Conservation (phyloP, 1,140 invertebrate genomes). For the Plectrocnemia conspersa region DNA sequence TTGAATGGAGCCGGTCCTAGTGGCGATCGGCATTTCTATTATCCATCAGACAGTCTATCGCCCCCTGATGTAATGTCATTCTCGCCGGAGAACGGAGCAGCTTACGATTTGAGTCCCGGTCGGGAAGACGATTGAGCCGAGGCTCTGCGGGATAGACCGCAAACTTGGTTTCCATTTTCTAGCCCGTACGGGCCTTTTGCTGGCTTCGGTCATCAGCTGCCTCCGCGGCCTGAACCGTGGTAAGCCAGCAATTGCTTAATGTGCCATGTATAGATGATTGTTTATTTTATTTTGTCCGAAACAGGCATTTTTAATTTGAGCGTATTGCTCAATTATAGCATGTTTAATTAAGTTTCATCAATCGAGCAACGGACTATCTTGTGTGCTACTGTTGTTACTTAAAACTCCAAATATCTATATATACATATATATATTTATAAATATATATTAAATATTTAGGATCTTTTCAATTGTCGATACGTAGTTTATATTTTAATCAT, state of each 20-base stretch:
- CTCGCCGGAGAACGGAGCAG: constrained; percentile 51
- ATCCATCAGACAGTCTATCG: constrained; percentile 50
- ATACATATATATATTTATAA: no score
- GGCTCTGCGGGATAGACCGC: constrained; percentile 47
- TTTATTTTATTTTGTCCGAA: no score
- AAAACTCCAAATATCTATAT: no score
- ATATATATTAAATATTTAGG: no score
- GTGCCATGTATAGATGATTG: constrained; percentile 16
- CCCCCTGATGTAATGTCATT: constrained; percentile 51
- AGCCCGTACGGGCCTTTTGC: constrained; percentile 44
- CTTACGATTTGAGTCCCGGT: constrained; percentile 51
- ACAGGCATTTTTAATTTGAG: no score
- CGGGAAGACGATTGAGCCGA: constrained; percentile 59
- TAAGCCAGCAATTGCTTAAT: constrained; percentile 34
- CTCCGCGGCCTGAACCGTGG: constrained; percentile 45
- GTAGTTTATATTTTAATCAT: no score
- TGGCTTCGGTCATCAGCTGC: constrained; percentile 43
- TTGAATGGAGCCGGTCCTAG: constrained; percentile 50
- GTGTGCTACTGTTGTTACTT: no score
- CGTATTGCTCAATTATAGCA: no score
- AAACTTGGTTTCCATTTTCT: constrained; percentile 39
- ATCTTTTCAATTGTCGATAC: no score
- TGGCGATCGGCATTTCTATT: constrained; percentile 50
- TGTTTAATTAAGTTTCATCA: no score
- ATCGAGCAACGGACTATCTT: no score